Evolutionary conservation across 1,140 invertebrate genomes (phyloP).

Genomic region (Drosophila nikananu): DNA sequence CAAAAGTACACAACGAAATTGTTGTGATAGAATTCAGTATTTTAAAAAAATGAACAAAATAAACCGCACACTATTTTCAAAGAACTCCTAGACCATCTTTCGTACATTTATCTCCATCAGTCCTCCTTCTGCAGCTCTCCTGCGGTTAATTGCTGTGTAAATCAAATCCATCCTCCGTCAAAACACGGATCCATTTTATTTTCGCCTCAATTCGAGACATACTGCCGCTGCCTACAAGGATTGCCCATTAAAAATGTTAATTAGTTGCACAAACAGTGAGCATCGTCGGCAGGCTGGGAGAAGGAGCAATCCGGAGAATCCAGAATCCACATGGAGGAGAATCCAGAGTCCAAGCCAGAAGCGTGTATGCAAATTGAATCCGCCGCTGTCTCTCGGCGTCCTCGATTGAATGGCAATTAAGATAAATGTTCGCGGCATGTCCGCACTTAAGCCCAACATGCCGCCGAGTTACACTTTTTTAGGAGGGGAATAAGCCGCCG

Average conservation of each 20-base stretch:
- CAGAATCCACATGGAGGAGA: background rate
- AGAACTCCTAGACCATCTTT: background rate
- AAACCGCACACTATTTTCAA: background rate
- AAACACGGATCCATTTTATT: slow-evolving; percentile 58
- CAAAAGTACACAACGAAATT: background rate
- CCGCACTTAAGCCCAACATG: slow-evolving; percentile 69
- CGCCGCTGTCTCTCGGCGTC: slow-evolving; percentile 45
- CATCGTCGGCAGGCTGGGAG: slow-evolving; percentile 38
- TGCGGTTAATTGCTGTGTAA: slow-evolving; percentile 66
- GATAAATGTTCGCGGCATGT: slow-evolving; percentile 81
- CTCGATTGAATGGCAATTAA: slow-evolving; percentile 82
- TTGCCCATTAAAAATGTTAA: slow-evolving; percentile 83
- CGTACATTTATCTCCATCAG: slow-evolving; percentile 21
- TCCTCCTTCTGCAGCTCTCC: background rate
- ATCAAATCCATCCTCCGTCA: slow-evolving; percentile 61
- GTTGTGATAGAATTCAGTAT: too few relatives aligned
- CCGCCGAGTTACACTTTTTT: slow-evolving; percentile 15
- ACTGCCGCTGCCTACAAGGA: slow-evolving; percentile 62
- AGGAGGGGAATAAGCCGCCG: background rate
- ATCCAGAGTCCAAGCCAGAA: slow-evolving; percentile 5
- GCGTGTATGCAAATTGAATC: slow-evolving; percentile 77
- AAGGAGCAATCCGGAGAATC: slow-evolving; percentile 1
- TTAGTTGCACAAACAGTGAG: slow-evolving; percentile 82
- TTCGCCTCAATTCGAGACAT: slow-evolving; percentile 48
- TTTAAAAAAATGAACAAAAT: background rate